Conservation (phyloP, 2,888 invertebrate genomes). For the Drosophila ustulata region DNA sequence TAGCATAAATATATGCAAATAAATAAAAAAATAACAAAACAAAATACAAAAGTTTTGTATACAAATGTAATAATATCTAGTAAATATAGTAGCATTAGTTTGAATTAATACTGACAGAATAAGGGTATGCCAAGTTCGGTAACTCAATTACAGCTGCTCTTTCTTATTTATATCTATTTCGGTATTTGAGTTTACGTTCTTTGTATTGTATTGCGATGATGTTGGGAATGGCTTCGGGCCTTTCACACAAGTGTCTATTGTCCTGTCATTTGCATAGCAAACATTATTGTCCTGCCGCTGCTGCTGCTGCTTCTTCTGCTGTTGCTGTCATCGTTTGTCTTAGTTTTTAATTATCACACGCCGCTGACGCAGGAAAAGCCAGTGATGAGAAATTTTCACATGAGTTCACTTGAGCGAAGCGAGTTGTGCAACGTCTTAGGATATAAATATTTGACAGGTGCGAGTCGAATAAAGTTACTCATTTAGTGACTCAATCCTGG, state of each 20-base stretch:
- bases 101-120: too few relatives aligned
- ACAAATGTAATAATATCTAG: too few relatives aligned
- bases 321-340: constrained; percentile 70
- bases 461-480: not conserved
- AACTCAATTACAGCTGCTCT: not conserved
- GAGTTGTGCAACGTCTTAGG: constrained; percentile 21
- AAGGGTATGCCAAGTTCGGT: constrained; percentile 9
- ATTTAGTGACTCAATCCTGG: constrained; percentile 31
- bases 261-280: constrained; percentile 84
- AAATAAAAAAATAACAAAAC: too few relatives aligned
- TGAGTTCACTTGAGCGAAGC: constrained; percentile 80
- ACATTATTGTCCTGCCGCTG: constrained; percentile 55
- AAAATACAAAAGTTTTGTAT: too few relatives aligned
- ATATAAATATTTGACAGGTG: constrained; percentile 37
- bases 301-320: constrained; percentile 22
- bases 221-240: constrained; percentile 40
- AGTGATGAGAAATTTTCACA: constrained; percentile 74
- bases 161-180: constrained; percentile 39
- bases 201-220: constrained; percentile 51
- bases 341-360: constrained; percentile 77
- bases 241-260: constrained; percentile 66
- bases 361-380: constrained; percentile 57
- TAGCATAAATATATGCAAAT: too few relatives aligned
- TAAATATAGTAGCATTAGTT: too few relatives aligned
- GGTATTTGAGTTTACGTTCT: constrained; percentile 42